A percentile compares a stretch with the other conserved stretches of the same genome.
Conservation (phyloP, 2,888 invertebrate genomes). For the Eilema caniola region DNA sequence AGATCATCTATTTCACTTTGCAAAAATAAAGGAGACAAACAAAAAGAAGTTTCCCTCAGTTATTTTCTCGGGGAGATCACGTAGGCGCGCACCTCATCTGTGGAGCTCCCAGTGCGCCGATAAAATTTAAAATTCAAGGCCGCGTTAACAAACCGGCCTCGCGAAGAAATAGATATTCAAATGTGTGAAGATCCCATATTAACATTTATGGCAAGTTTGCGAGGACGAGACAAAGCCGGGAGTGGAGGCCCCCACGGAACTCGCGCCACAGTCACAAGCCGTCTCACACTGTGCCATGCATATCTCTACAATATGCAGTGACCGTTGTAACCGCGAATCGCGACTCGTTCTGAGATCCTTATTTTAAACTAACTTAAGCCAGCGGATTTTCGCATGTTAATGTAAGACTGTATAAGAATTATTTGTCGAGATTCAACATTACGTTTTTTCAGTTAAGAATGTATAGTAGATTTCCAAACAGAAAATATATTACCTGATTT, state of each 20-base stretch:
- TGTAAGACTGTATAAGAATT: not conserved
- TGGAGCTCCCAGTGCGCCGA: conserved; percentile 79
- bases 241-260: conserved; percentile 64
- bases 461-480: not conserved
- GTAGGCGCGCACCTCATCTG: conserved; percentile 86
- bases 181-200: conserved; percentile 87
- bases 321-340: conserved; percentile 33
- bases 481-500: conserved; percentile 18
- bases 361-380: not conserved
- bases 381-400: not conserved
- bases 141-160: conserved; percentile 87
- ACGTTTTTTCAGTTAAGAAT: not conserved
- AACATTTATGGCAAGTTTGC: conserved; percentile 87
- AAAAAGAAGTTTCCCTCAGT: conserved; percentile 76
- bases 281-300: conserved; percentile 50
- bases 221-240: conserved; percentile 83
- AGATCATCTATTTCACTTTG: conserved; percentile 64
- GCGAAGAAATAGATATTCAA: conserved; percentile 87
- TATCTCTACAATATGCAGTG: conserved; percentile 65
- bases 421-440: no score
- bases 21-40: conserved; percentile 72
- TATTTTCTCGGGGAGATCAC: conserved; percentile 83
- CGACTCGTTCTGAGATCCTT: not conserved
- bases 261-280: conserved; percentile 39
- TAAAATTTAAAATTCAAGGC: conserved; percentile 88